Conservation (phyloP, 2,797 vertebrate genomes). For the Selene dorsalis region DNA sequence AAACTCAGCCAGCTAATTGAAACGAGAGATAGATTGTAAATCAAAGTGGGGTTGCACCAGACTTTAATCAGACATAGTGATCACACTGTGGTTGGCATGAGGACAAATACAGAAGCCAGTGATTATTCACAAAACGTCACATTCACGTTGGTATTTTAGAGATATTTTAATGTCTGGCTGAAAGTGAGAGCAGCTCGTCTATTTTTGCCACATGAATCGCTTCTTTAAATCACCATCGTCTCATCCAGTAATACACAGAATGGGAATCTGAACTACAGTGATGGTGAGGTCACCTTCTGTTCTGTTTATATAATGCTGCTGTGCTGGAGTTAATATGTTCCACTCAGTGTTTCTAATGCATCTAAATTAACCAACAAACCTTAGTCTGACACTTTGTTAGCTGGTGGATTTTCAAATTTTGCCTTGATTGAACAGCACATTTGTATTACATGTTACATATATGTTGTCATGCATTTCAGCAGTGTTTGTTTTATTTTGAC, state of each 20-base stretch:
- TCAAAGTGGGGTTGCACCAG: slow-evolving; percentile 21
- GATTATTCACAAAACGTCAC: slow-evolving; percentile 27
- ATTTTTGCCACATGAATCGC: slow-evolving; percentile 29
- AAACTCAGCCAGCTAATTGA: slow-evolving; percentile 68
- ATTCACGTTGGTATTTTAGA: slow-evolving; percentile 32
- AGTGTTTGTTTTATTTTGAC: not conserved
- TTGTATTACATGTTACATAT: not conserved
- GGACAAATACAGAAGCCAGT: not conserved
- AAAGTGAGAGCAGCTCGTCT: slow-evolving; percentile 17
- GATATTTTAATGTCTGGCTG: slow-evolving; percentile 3
- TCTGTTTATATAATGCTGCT: not conserved
- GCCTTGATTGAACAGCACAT: not conserved
- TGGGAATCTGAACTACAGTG: not conserved
- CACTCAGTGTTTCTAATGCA: no score
- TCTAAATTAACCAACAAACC: not conserved
- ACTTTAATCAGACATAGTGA: slow-evolving; percentile 37
- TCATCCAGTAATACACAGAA: not conserved
- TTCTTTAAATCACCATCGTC: not conserved
- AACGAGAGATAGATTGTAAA: slow-evolving; percentile 54
- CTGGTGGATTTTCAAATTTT: not conserved
- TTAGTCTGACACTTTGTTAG: not conserved
- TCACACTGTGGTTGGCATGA: slow-evolving; percentile 11
- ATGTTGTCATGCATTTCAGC: not conserved
- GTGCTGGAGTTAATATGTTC: not conserved
- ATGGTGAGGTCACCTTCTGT: not conserved